Percentiles rank a stretch among this genome's conserved stretches.
Conservation (phyloP, 2,797 vertebrate species). For the Mormyrops boulengeri region DNA sequence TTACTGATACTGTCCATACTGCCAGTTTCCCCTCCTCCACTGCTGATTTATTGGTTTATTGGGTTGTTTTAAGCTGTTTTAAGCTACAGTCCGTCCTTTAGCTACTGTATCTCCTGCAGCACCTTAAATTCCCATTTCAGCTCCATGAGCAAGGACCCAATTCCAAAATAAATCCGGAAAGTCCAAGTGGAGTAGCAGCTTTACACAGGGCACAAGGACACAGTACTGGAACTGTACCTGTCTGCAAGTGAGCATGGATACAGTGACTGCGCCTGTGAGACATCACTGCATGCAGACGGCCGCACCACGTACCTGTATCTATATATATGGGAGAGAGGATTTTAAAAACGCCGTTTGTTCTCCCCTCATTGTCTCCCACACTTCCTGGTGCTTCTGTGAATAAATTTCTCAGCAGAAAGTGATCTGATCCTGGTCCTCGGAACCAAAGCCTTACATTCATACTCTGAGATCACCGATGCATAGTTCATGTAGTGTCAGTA, state of each 20-base stretch:
- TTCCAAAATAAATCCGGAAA: neutral
- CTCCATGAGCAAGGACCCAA: neutral
- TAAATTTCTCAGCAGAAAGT: neutral
- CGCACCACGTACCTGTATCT: neutral
- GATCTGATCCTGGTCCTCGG: neutral
- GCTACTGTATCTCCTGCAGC: neutral
- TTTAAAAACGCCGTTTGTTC: neutral
- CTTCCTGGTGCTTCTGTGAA: too few relatives aligned
- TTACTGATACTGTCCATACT: neutral
- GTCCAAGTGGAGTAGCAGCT: neutral
- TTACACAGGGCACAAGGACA: neutral
- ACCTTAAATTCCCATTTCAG: neutral
- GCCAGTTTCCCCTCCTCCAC: neutral
- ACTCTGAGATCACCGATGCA: neutral
- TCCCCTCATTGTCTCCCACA: too few relatives aligned
- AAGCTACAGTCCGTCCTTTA: neutral
- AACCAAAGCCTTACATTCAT: neutral
- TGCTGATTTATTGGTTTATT: neutral
- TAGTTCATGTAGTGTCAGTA: neutral
- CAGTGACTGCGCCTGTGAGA: neutral
- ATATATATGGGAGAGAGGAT: neutral
- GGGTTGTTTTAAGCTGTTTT: neutral
- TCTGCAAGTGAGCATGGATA: neutral
- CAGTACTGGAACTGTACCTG: neutral
- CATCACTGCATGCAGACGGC: neutral